These are phyloP conservation scores for Rhyacophila evoluta DNA, from an alignment of 2,888 invertebrate species.

Conservation along the genomic window DNA sequence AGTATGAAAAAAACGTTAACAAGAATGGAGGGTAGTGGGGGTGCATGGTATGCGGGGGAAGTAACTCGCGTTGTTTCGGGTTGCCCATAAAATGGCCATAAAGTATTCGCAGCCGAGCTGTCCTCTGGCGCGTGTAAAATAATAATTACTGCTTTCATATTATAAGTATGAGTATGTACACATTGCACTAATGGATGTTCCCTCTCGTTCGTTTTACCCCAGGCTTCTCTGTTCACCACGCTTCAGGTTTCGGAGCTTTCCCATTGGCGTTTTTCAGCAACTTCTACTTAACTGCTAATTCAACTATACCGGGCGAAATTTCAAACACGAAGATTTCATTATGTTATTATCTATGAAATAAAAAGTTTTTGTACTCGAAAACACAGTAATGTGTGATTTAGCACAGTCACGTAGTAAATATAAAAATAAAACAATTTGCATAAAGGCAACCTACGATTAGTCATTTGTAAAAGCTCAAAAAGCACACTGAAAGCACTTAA, in stretches of 20 bases:
- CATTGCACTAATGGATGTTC: conserved; percentile 42
- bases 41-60: conserved; percentile 19
- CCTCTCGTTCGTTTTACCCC: background rate
- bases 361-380: too few species aligned
- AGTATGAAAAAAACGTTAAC: background rate
- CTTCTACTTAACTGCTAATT: background rate
- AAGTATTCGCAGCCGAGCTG: conserved; percentile 42
- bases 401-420: too few species aligned
- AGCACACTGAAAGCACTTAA: too few species aligned
- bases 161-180: conserved; percentile 35
- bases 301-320: too few species aligned
- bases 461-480: too few species aligned
- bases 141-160: conserved; percentile 41
- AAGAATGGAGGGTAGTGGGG: background rate
- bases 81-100: conserved; percentile 40
- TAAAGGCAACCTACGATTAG: too few species aligned
- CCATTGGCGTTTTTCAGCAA: background rate
- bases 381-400: too few species aligned
- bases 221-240: too few species aligned
- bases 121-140: conserved; percentile 46
- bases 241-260: background rate
- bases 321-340: too few species aligned
- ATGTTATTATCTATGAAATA: too few species aligned
- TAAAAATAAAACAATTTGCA: too few species aligned
- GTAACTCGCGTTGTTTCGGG: conserved; percentile 12